These are phyloP conservation scores for Pachyseris speciosa DNA, from an alignment of 64 coral and sea anemone genomes.

Conservation along the genomic window DNA sequence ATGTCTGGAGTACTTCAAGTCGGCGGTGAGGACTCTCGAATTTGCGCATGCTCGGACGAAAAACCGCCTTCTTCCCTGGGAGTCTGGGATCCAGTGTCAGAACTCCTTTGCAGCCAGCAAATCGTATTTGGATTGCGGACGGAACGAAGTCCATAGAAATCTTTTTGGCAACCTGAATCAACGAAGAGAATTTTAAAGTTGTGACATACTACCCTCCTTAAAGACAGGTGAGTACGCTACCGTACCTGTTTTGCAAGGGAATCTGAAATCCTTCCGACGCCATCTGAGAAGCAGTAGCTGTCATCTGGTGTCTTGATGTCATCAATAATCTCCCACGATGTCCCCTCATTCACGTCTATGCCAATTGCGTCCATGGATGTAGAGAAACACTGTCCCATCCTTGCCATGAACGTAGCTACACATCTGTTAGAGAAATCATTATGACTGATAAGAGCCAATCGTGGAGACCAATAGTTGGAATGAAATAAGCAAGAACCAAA, in stretches of 20 bases:
- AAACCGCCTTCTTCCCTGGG: conserved; percentile 45
- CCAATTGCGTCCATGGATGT: conserved; percentile 89
- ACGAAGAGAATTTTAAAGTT: background rate
- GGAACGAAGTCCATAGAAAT: conserved; percentile 71
- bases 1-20: conserved; percentile 93
- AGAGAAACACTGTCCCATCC: conserved; percentile 98
- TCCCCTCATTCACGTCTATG: conserved; percentile 77
- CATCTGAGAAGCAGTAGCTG: conserved; percentile 91
- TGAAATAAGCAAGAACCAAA: no score
- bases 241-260: conserved; percentile 76
- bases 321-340: conserved; percentile 36
- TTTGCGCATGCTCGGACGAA: conserved; percentile 95
- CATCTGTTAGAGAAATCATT: conserved; percentile 63
- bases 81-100: conserved; percentile 77
- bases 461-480: no score
- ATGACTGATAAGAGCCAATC: background rate
- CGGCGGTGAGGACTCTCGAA: conserved; percentile 87
- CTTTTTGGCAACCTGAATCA: conserved; percentile 64
- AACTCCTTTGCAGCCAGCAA: conserved; percentile 97
- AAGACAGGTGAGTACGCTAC: no score
- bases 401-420: conserved; percentile 85
- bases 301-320: conserved; percentile 61
- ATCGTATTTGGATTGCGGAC: conserved; percentile 96
- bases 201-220: background rate
- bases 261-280: conserved; percentile 82